Percentiles rank a stretch among this genome's conserved stretches.
phyloP scores from a whole-genome alignment of 2,113 vertebrate genomes.

The Gambusia holbrooki region DNA sequence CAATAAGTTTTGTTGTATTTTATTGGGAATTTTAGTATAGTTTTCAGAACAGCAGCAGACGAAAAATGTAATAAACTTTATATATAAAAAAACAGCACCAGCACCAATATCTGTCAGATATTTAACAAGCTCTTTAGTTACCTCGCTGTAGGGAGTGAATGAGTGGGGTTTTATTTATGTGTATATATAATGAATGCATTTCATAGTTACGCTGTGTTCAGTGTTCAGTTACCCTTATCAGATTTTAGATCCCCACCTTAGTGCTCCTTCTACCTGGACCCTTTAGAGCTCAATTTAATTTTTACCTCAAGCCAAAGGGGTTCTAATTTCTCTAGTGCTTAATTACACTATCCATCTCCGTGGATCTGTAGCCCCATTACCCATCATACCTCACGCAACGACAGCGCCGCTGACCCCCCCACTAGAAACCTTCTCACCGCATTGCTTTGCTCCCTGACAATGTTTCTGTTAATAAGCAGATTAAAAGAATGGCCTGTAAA shows the following conservation, averaged over 20 bases:
- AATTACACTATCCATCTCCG: constrained; percentile 72
- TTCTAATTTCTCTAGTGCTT: constrained; percentile 70
- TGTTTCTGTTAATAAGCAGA: constrained; percentile 50
- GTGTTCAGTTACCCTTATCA: too few relatives aligned
- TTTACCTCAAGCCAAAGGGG: constrained; percentile 54
- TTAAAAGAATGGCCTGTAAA: constrained; percentile 44
- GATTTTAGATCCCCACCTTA: too few relatives aligned
- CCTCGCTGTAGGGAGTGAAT: too few relatives aligned
- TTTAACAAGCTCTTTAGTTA: too few relatives aligned
- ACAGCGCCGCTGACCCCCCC: background rate
- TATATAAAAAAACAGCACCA: too few relatives aligned
- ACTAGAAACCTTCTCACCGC: background rate
- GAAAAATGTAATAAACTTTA: too few relatives aligned
- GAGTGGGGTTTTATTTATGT: background rate
- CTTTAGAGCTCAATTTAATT: constrained; percentile 55
- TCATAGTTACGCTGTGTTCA: too few relatives aligned
- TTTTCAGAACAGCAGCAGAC: too few relatives aligned
- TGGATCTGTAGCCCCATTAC: constrained; percentile 62
- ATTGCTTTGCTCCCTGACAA: constrained; percentile 15
- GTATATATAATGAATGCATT: too few relatives aligned
- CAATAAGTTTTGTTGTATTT: too few relatives aligned
- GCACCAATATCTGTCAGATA: too few relatives aligned
- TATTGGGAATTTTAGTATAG: too few relatives aligned
- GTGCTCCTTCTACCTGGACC: constrained; percentile 2
- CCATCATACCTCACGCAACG: constrained; percentile 43